These are phyloP conservation scores for Cacatua alba DNA, from an alignment of 2,113 vertebrate genomes.

Conservation along the genomic window DNA sequence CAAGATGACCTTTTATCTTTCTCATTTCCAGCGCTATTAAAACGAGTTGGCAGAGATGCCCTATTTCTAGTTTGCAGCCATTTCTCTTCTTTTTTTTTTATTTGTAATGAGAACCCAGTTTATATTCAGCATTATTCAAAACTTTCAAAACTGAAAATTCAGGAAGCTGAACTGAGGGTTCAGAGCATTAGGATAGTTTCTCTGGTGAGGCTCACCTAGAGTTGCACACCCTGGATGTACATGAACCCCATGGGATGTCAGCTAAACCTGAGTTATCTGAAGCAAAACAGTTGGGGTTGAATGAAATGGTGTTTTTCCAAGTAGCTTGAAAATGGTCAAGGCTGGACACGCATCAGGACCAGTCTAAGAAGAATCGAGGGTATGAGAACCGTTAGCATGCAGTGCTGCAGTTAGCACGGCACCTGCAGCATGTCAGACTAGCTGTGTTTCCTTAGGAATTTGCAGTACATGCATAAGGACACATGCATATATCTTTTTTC, in stretches of 20 bases:
- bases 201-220: neutral
- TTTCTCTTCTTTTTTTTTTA: neutral
- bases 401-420: too few relatives aligned
- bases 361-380: accelerated
- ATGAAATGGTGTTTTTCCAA: neutral
- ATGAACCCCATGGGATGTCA: neutral
- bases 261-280: neutral
- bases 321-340: accelerated
- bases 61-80: neutral
- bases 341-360: neutral
- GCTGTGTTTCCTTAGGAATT: neutral
- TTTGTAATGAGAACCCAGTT: neutral
- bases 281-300: neutral
- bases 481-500: accelerated
- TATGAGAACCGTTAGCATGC: neutral
- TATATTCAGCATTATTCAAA: neutral
- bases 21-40: neutral
- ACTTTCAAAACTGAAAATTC: neutral
- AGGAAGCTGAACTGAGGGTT: neutral
- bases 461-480: neutral
- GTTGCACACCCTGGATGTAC: neutral
- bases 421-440: neutral
- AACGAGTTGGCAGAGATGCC: neutral
- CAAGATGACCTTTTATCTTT: constrained; percentile 30
- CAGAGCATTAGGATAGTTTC: accelerated